phyloP scores from a whole-genome alignment of 2,888 invertebrate genomes.

The Macaria liturata region DNA sequence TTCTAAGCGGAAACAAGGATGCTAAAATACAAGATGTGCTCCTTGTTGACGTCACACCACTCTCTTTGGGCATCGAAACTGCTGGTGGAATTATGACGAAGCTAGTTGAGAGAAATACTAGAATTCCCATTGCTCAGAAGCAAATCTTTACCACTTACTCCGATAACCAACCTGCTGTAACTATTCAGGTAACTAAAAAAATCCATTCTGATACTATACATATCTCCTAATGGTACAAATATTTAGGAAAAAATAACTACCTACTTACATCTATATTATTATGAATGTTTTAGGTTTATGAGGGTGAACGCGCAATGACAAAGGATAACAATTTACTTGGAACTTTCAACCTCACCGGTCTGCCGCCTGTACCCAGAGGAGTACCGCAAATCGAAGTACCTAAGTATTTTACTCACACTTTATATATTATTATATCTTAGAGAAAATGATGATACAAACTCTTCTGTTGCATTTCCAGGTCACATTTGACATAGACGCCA shows the following conservation, averaged over 20 bases:
- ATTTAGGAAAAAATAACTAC: background rate
- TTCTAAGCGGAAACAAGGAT: slow-evolving; percentile 88
- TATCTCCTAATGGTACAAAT: too few species aligned
- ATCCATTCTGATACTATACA: too few species aligned
- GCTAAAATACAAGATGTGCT: slow-evolving; percentile 91
- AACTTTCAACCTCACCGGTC: slow-evolving; percentile 91
- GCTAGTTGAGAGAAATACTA: slow-evolving; percentile 91
- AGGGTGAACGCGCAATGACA: slow-evolving; percentile 95
- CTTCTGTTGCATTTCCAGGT: slow-evolving; percentile 71
- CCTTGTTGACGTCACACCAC: slow-evolving; percentile 90
- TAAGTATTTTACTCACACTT: slow-evolving; percentile 1
- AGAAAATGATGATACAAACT: background rate
- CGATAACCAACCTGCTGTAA: slow-evolving; percentile 95
- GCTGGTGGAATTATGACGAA: slow-evolving; percentile 94
- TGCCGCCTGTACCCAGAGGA: slow-evolving; percentile 93
- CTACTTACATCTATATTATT: too few species aligned
- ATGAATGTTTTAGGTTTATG: slow-evolving; percentile 84
- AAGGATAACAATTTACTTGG: slow-evolving; percentile 94
- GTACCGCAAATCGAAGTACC: slow-evolving; percentile 87
- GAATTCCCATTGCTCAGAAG: slow-evolving; percentile 91
- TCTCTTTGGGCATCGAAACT: slow-evolving; percentile 92
- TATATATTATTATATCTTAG: background rate
- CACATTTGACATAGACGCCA: slow-evolving; percentile 94
- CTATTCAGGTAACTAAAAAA: slow-evolving; percentile 88
- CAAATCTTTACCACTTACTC: slow-evolving; percentile 94